Percentiles rank a stretch among this genome's conserved stretches.
Conservation (phyloP, 2,888 invertebrate genomes). For the Penaeus monodon region DNA sequence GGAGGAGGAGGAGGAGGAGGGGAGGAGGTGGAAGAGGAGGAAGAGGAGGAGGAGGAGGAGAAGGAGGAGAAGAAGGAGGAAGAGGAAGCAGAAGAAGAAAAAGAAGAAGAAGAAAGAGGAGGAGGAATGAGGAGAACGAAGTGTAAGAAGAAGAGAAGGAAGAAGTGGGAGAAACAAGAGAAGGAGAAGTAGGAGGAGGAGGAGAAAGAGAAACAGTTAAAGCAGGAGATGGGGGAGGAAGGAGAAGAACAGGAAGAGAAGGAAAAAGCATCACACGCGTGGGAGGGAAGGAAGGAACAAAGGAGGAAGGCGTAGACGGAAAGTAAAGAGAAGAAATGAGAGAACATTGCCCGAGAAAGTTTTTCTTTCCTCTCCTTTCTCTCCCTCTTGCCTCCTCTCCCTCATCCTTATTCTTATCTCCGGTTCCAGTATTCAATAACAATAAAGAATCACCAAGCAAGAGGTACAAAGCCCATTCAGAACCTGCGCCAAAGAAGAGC, state of each 20-base stretch:
- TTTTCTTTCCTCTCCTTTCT: neutral
- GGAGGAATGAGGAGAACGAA: too few species aligned
- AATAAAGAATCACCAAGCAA: too few species aligned
- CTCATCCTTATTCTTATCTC: neutral
- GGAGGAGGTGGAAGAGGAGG: too few species aligned
- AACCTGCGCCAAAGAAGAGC: too few species aligned
- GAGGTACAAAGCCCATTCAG: too few species aligned
- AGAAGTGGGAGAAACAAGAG: neutral
- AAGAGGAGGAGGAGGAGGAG: neutral
- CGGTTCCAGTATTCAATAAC: too few species aligned
- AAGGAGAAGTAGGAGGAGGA: neutral
- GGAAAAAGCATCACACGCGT: too few species aligned
- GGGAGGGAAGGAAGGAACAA: neutral
- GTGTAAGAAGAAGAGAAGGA: neutral
- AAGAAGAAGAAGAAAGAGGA: too few species aligned
- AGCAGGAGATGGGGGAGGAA: neutral
- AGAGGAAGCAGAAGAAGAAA: too few species aligned
- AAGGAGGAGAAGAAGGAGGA: neutral
- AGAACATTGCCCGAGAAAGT: slow-evolving; percentile 13
- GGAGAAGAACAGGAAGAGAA: too few species aligned
- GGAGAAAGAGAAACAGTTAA: neutral
- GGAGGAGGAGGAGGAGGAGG: too few species aligned
- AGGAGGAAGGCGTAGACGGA: neutral
- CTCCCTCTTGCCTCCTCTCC: neutral
- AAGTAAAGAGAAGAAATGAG: slow-evolving; percentile 20